Percentiles rank a stretch among this genome's conserved stretches.
phyloP scores from a whole-genome alignment of 1,140 invertebrate genomes.

The Leptonema lineaticorne region DNA sequence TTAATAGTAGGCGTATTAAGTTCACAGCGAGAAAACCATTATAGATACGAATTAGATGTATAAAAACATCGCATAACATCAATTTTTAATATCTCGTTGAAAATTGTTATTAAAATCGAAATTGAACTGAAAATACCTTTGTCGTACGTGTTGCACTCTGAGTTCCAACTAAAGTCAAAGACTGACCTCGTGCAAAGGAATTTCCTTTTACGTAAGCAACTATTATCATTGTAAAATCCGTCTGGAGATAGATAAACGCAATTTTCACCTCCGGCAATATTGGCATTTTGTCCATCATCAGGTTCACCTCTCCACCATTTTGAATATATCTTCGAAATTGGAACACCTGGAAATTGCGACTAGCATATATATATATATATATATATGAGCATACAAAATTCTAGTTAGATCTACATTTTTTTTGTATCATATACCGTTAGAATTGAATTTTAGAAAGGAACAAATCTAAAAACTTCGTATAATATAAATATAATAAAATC shows the following conservation, averaged over 20 bases:
- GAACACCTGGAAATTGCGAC: not conserved
- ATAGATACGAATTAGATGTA: too few species aligned
- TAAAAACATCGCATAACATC: too few species aligned
- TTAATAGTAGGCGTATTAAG: too few species aligned
- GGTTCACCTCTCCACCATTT: conserved; percentile 21
- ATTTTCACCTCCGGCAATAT: conserved; percentile 34
- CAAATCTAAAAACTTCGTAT: too few species aligned
- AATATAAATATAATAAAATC: too few species aligned
- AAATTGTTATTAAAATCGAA: not conserved
- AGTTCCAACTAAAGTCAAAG: not conserved
- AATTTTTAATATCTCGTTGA: too few species aligned
- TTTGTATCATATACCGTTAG: too few species aligned
- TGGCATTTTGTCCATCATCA: conserved; percentile 3
- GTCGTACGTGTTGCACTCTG: not conserved
- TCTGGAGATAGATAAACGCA: conserved; percentile 44
- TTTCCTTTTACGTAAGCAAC: not conserved
- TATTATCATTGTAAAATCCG: not conserved
- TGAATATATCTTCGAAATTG: not conserved
- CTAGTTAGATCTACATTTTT: too few species aligned
- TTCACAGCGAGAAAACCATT: too few species aligned
- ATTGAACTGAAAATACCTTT: not conserved
- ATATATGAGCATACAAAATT: too few species aligned
- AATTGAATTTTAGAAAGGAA: too few species aligned
- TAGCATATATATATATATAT: too few species aligned
- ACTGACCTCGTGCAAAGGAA: not conserved